Evolutionary conservation across 1,140 invertebrate genomes (phyloP).

Genomic region (Adoxophyes honmai): DNA sequence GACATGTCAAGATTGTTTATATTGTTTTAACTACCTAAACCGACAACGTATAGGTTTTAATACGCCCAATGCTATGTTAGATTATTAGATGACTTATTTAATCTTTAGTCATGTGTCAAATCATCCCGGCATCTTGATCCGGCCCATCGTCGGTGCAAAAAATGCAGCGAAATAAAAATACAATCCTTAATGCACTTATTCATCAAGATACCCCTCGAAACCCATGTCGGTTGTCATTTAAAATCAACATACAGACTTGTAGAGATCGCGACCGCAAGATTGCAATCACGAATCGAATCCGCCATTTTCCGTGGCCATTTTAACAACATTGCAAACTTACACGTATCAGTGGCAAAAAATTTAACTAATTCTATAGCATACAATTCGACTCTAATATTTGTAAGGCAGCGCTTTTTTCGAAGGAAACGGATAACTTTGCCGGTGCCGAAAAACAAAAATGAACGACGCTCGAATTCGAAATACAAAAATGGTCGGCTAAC

Average conservation of each 20-base stretch:
- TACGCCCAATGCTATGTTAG: no score
- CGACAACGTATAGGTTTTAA: no score
- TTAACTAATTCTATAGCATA: neutral
- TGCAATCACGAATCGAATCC: neutral
- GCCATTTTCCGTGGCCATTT: no score
- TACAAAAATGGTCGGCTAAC: conserved; percentile 14
- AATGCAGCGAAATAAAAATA: neutral
- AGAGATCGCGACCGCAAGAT: conserved; percentile 7
- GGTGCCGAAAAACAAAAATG: neutral
- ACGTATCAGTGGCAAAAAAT: neutral
- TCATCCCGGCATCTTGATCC: no score
- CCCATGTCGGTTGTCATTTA: neutral
- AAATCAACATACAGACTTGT: neutral
- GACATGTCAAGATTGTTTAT: no score
- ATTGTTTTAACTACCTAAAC: no score
- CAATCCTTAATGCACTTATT: conserved; percentile 2
- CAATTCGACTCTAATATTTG: neutral
- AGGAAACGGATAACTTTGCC: neutral
- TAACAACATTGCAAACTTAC: neutral
- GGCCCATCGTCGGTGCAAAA: neutral
- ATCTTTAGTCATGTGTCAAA: no score
- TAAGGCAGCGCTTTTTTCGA: neutral
- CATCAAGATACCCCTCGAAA: conserved; percentile 2
- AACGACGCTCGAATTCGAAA: neutral
- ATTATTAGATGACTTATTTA: no score